Conservation (phyloP, 2,797 vertebrate genomes). For the Potorous gilbertii region DNA sequence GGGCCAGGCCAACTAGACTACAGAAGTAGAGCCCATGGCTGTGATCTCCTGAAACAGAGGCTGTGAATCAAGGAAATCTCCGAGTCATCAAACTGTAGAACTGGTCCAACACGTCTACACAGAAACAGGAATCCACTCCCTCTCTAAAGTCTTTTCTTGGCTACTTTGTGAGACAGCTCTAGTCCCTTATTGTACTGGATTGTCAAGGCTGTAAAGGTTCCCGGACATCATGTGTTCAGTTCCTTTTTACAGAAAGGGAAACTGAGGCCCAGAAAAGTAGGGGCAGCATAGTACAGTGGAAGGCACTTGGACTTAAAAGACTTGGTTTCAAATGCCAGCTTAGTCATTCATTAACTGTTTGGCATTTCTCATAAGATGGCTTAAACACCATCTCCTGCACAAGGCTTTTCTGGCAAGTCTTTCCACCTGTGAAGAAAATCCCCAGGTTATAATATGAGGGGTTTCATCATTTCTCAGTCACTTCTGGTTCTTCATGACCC, state of each 20-base stretch:
- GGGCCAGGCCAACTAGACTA: neutral
- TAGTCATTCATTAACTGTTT: neutral
- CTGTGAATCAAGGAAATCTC: neutral
- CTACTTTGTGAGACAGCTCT: neutral
- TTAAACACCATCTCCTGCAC: too few species aligned
- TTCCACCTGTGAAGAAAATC: too few species aligned
- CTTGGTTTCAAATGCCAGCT: neutral
- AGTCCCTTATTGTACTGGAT: neutral
- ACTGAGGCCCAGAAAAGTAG: neutral
- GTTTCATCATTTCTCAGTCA: neutral
- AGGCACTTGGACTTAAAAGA: neutral
- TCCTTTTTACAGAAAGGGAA: neutral
- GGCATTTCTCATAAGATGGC: too few species aligned
- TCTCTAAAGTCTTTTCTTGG: neutral
- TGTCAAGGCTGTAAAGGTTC: neutral
- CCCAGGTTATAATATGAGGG: too few species aligned
- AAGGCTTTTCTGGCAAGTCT: too few species aligned
- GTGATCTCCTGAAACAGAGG: neutral
- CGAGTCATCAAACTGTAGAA: neutral
- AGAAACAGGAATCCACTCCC: neutral
- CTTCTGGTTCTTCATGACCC: neutral
- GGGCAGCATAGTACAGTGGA: neutral
- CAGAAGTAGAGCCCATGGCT: neutral
- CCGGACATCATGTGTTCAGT: neutral
- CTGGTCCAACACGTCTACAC: neutral